These are phyloP conservation scores for Oreocharis arfaki DNA, from an alignment of 2,113 vertebrate species.

Conservation along the genomic window DNA sequence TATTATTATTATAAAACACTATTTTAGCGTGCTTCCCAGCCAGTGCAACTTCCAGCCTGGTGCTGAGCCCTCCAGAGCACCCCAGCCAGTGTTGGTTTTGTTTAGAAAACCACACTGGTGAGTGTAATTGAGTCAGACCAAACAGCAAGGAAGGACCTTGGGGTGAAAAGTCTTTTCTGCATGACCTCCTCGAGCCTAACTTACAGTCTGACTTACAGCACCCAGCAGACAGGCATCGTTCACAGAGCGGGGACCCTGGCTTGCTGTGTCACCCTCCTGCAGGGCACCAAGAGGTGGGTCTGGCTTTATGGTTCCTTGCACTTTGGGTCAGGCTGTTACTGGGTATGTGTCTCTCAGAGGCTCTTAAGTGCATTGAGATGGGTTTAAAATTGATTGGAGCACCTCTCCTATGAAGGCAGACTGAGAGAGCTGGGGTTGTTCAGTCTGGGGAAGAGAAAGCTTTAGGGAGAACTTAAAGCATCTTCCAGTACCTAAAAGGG, in stretches of 20 bases:
- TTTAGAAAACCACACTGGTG: background rate
- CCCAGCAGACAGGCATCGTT: background rate
- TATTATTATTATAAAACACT: fast-evolving
- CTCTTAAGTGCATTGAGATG: background rate
- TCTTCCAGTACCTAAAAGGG: too few relatives aligned
- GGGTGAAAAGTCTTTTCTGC: background rate
- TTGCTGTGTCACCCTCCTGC: background rate
- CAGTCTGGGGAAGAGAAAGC: background rate
- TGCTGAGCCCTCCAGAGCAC: background rate
- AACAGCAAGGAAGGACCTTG: background rate
- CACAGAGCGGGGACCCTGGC: background rate
- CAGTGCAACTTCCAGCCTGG: fast-evolving
- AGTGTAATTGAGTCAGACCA: fast-evolving
- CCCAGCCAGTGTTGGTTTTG: background rate
- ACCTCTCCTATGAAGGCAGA: background rate
- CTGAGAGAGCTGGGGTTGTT: background rate
- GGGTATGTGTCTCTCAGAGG: background rate
- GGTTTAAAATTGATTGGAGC: background rate
- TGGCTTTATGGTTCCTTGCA: background rate
- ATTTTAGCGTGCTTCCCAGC: background rate
- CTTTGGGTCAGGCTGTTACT: background rate
- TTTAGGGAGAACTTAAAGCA: background rate
- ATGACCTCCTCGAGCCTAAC: fast-evolving
- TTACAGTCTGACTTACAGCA: background rate
- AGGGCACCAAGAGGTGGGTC: background rate